A percentile compares a stretch with the other conserved stretches of the same genome.
phyloP scores from a whole-genome alignment of 2,113 vertebrate species.

The Perca flavescens region DNA sequence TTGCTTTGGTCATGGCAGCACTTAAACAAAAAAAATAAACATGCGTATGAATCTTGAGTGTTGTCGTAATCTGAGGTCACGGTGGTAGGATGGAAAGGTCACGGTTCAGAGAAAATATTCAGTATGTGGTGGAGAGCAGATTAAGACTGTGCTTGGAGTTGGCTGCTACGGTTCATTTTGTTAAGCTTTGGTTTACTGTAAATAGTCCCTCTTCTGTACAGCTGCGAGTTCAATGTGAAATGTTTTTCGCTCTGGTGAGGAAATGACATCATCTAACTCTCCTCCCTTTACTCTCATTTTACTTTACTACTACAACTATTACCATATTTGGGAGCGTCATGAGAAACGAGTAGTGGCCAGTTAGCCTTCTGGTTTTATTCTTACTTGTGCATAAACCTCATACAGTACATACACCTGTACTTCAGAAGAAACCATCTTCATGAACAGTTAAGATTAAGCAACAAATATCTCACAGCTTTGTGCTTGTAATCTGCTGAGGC shows the following conservation, averaged over 20 bases:
- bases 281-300: conserved; percentile 25
- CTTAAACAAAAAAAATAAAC: conserved; percentile 22
- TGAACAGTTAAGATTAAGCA: not conserved
- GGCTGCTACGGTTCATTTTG: not conserved
- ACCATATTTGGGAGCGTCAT: no score
- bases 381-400: not conserved
- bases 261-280: conserved; percentile 51
- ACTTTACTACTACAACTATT: conserved; percentile 16
- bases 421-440: not conserved
- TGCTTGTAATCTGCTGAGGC: not conserved
- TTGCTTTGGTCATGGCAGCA: conserved; percentile 31
- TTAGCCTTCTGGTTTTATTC: not conserved
- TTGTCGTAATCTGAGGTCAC: conserved; percentile 37
- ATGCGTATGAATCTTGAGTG: conserved; percentile 23
- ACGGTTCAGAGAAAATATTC: conserved; percentile 10
- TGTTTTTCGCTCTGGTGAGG: conserved; percentile 45
- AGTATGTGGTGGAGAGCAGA: not conserved
- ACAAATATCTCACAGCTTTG: not conserved
- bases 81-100: conserved; percentile 10
- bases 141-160: not conserved
- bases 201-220: conserved; percentile 31
- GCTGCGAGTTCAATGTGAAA: conserved; percentile 39
- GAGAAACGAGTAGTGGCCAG: not conserved
- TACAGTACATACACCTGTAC: not conserved
- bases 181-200: conserved; percentile 20